These are phyloP conservation scores for Poicephalus gulielmi DNA, from an alignment of 2,113 vertebrate genomes.

Conservation along the genomic window DNA sequence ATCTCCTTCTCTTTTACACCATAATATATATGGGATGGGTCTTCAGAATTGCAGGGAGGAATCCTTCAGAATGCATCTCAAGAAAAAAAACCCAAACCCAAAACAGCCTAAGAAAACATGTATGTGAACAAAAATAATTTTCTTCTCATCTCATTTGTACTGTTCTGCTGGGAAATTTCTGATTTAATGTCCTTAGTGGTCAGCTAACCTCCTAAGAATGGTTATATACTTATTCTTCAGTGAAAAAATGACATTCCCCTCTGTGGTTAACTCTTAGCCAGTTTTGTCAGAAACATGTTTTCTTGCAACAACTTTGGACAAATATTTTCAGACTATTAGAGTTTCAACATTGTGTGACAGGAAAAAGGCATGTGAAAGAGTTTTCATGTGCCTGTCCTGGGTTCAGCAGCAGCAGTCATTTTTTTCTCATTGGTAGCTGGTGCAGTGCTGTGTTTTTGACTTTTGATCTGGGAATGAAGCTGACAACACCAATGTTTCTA, in stretches of 20 bases:
- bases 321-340: background rate
- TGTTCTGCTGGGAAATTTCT: background rate
- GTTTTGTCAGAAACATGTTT: background rate
- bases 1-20: background rate
- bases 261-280: background rate
- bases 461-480: too few relatives aligned
- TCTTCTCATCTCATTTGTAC: background rate
- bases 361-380: background rate
- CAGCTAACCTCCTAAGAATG: background rate
- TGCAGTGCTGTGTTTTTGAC: too few relatives aligned
- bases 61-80: background rate
- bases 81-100: background rate
- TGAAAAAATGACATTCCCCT: background rate
- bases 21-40: background rate
- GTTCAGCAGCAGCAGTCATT: too few relatives aligned
- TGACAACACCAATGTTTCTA: too few relatives aligned
- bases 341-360: background rate
- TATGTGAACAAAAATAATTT: background rate
- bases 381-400: background rate
- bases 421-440: too few relatives aligned
- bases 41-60: background rate
- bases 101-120: background rate
- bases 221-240: background rate
- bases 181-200: background rate
- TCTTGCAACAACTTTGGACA: background rate